Base-by-base conservation (phyloP, 1,140 invertebrate genomes). In the Zaprionus ghesquierei region DNA sequence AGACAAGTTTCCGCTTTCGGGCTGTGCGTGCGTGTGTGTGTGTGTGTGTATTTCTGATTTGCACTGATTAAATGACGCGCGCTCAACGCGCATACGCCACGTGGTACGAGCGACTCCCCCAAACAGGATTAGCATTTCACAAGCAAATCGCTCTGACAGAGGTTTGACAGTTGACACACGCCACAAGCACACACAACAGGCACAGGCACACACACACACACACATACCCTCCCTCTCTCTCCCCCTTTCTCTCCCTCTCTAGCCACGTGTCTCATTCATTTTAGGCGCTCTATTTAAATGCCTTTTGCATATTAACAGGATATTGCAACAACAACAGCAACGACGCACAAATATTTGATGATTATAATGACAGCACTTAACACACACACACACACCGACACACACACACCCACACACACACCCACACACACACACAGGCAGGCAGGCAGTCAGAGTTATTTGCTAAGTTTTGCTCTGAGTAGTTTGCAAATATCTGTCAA, bases 111-210 rank as follows among this genome's bases (percentile, higher is more conserved):
- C 68, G 50, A 29, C 6, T 27, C 4, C 35, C 69, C 80, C 89
- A n/a, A 84, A 89, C 80, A 66, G 85, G 84, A 87, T 87, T 87
- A 87, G 79, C 78, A 87, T 87, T 89, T 87, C 84, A 75, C 79
- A 87, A 79, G 61, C 63, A 89, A 87, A 87, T 84, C 81, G 84
- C n/a, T 80, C 76, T 87, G 84, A 87, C 84, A 87, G 79, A 87
- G 84, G 84, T 89, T n/a, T 87, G 84, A 89, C 84, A 87, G 84
- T 89, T 77, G 71, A 62, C 74, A 78, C 69, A 71, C 69, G 63
- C 69, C 73, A 56, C 64, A 59, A 64, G 4, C 35, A 41, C n/a
- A 38, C 6, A 38, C 13, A n/a, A n/a, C 27, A 60, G 27, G 41
- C 35, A 51, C 51, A 13, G 3, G 1, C 23, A 41, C 20, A 50